Base-by-base conservation (phyloP, 2,113 vertebrate genomes). In the Dicentrarchus labrax region DNA sequence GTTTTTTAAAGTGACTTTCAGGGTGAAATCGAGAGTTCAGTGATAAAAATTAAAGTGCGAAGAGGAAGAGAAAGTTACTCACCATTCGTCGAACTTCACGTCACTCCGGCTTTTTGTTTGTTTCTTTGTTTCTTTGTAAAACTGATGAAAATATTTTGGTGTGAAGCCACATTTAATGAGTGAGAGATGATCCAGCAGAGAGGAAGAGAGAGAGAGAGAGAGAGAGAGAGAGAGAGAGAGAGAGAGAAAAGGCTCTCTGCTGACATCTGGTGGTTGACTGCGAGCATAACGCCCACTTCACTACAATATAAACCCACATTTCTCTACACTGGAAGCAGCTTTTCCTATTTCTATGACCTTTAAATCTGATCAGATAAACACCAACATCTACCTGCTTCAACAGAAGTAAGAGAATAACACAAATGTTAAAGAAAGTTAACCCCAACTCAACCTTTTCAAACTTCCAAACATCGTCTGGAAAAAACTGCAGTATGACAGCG, bases 191-290 rank as follows among this genome's bases (percentile, higher is more conserved):
- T 19, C 39, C 51, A 48, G 64, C 16, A 45, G 67, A 80, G 82
- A 24, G 30, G 30, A 30, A 30, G 30, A 30, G 30, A 9, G 0
- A 4, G 10, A 56, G 2, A 5, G 6, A 4, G 12, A 16, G 16
- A 12, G n/a, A 45, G 67, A 80, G 82, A 24, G 30, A 3, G 4
- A 30, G 30, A 30, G 30, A 9, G 0, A 4, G 10, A 56, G 2
- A 5, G 6, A 4, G 12, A 16, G 16, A 12, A n/a, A 16, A 71
- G 64, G 61, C 54, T 80, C 64, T 87, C 80, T 89, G 76, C 83
- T 88, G 78, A 71, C 85, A 76, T 48, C 82, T 90, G 76, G 12
- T 90, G 89, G 76, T 51, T 1, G 0, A 38, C 3, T 0, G 1
- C 36, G 10, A 64, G 43, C 41, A 81, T 12, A 56, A 60, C 17